Percentiles rank a stretch among this genome's conserved stretches.
Conservation (phyloP, 2,888 invertebrate species). For the Vesta saturnalis region DNA sequence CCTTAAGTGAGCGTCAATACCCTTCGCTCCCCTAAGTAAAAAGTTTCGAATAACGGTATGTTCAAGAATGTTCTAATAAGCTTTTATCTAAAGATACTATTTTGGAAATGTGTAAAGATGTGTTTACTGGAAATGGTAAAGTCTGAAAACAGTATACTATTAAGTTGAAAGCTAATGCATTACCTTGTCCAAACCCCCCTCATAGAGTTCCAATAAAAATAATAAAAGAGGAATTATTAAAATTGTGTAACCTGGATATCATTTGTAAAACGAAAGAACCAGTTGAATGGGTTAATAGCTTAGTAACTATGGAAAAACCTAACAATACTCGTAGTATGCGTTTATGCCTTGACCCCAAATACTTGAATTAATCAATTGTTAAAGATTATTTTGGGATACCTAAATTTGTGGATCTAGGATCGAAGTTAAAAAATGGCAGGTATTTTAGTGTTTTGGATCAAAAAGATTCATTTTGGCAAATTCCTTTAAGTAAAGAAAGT, state of each 20-base stretch:
- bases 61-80: not conserved
- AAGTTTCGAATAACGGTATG: too few species aligned
- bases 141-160: not conserved
- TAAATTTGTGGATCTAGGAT: not conserved
- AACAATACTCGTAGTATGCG: not conserved
- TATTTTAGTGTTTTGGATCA: not conserved
- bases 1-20: too few species aligned
- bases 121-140: not conserved
- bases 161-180: not conserved
- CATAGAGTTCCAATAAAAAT: not conserved
- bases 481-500: not conserved
- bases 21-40: too few species aligned
- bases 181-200: not conserved
- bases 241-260: not conserved
- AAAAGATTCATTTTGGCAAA: conserved; percentile 1
- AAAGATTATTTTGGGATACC: not conserved
- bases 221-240: not conserved
- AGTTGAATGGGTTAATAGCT: not conserved
- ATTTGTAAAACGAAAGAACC: not conserved
- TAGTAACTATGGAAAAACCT: not conserved
- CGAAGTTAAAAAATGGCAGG: not conserved
- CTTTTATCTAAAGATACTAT: not conserved
- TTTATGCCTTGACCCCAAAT: not conserved
- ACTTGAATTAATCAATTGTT: not conserved
- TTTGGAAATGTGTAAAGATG: not conserved